Evolutionary conservation across 2,888 invertebrate genomes (phyloP).

Genomic region (Drosophila tripunctata): DNA sequence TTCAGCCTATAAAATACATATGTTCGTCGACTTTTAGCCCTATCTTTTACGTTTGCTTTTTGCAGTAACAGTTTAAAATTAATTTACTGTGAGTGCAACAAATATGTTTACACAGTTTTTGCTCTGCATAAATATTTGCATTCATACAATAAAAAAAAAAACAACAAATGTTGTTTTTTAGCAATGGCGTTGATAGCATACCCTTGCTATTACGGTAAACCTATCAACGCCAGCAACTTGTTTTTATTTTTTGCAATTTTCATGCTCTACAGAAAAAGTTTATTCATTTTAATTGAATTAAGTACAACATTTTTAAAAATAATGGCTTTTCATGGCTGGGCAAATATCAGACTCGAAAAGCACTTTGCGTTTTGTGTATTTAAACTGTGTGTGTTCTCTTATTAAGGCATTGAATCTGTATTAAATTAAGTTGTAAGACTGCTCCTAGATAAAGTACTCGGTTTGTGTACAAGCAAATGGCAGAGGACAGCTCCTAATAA

Average conservation of each 20-base stretch:
- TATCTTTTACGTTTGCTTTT: background rate
- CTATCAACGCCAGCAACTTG: background rate
- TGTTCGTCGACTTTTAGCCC: background rate
- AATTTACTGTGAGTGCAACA: slow-evolving; percentile 2
- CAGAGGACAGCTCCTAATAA: slow-evolving; percentile 11
- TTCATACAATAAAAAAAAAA: too few relatives aligned
- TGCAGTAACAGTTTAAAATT: slow-evolving; percentile 4
- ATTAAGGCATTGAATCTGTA: background rate
- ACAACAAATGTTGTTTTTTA: background rate
- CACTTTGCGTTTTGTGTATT: too few relatives aligned
- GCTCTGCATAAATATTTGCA: background rate
- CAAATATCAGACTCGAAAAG: too few relatives aligned
- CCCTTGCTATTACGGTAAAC: background rate
- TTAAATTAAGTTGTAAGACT: background rate
- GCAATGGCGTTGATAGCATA: background rate
- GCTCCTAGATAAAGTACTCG: background rate
- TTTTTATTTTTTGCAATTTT: too few relatives aligned
- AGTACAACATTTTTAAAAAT: too few relatives aligned
- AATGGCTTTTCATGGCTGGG: too few relatives aligned
- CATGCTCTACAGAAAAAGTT: background rate
- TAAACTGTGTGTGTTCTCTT: too few relatives aligned
- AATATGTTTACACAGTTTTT: slow-evolving; percentile 2
- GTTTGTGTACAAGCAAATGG: background rate
- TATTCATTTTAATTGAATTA: too few relatives aligned
- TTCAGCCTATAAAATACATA: slow-evolving; percentile 7